Base-by-base conservation (phyloP, 2,797 vertebrate species). In the Eulemur rubriventer region DNA sequence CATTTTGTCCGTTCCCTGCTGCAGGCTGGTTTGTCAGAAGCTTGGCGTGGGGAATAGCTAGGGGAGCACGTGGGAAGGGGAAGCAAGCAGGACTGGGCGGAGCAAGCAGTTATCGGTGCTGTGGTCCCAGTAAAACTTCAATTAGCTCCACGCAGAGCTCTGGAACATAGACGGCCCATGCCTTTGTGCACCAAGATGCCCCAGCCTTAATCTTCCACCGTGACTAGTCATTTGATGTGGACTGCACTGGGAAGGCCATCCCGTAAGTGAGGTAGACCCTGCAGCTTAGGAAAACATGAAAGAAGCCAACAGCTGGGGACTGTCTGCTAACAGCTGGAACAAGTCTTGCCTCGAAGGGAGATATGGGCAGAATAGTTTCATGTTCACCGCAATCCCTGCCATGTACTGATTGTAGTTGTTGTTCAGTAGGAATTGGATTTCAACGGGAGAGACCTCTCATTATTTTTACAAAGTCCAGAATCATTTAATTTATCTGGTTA, bases 401-500 rank as follows among this genome's bases (percentile, higher is more conserved):
- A 50, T 9, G 14, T 57, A 43, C 24, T 92, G 52, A 81, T 46
- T 67, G 48, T 3, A 79, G 33, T 46, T 70, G 13, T 61, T 70
- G 33, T 94, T 88, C 26, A 18, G 22, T 16, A 79, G 35, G 30
- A 93, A 92, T 76, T 75, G 61, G 4, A 80, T 84, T 81, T 85
- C n/a, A 89, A 14, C 38, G 41, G 35, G 13, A 75, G 7, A 80
- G 13, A 52, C 6, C 46, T 85, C 50, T 70, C 43, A 14, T 35
- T 79, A 17, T 65, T 95, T 86, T 95, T 85, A 94, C 57, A 48
- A 91, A 89, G 14, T 89, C 57, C 7, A 67, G 24, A 79, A 87
- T 81, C n/a, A 69, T 65, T 72, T 72, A 59, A 28, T 91, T 86
- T 81, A 86, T 78, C 63, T 86, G 41, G 28, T 61, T 73, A 50